Evolutionary conservation across 2,888 invertebrate species (phyloP), one percentile per base, ranked within the genome.

Genomic region (Theretra japonica): DNA sequence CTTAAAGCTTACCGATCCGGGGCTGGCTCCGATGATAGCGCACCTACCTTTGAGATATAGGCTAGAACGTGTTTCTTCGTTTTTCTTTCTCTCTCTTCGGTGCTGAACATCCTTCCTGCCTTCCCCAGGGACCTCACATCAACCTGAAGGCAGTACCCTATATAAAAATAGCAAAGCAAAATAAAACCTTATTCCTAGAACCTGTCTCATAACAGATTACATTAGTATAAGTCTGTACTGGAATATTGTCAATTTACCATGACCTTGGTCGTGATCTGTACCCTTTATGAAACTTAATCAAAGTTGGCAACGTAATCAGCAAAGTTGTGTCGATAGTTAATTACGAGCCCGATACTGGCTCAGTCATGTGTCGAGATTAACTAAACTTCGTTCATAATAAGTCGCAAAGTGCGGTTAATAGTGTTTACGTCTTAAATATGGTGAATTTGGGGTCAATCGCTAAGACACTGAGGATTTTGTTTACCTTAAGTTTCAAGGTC

Each of bases 261-360:
- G 41, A 19, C 48, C 65, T 65, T 65, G 48, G 41, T 41, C 1
- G 33, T 48, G 33, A 62, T 21, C 58, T 25, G 25, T 25, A 48
- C 48, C 65, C 48, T 41, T 65, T 65, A 58, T 58, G 41, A 70
- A 58, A 70, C 58, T 70, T 70, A 70, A 70, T 70, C 58, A 70
- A 70, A 70, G 33, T 70, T 70, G 48, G 50, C 58, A 23, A 58
- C 69, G 69, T 70, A 19, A 57, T 58, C 69, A 30, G 57, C 56
- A 17, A 70, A 58, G n/a, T 58, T 58, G 69, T 15, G 11, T 30
- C 28, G 69, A 70, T 70, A 70, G 57, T 57, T 70, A 58, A 70
- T 70, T 70, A 70, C 58, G 69, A 11, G 30, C 4, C 41, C 30
- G 23, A 70, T 70, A 58, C 56, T 58, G 69, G 56, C 57, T 58